These are phyloP conservation scores for Drosophila eugracilis DNA, from an alignment of 1,140 invertebrate species.

Conservation along the genomic window DNA sequence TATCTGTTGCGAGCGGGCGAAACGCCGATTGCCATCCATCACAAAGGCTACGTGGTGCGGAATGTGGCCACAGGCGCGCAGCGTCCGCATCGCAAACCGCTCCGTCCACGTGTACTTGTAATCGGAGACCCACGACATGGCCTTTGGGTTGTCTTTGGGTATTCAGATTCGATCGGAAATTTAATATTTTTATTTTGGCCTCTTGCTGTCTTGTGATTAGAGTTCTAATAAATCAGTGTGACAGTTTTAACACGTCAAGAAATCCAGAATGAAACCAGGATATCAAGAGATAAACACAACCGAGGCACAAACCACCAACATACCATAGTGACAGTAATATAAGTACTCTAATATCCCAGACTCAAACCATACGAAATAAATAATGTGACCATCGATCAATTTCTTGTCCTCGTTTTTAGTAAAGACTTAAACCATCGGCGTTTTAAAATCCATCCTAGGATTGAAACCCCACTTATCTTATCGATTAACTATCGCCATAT, in stretches of 20 bases:
- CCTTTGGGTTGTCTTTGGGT: neutral
- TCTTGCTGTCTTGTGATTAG: conserved; percentile 23
- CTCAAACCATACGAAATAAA: neutral
- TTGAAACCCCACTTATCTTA: neutral
- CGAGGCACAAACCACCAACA: no score
- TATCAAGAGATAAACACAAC: no score
- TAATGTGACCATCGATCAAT: neutral
- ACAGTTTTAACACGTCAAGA: no score
- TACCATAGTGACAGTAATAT: no score
- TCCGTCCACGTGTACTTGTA: conserved; percentile 91
- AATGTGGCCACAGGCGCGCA: conserved; percentile 91
- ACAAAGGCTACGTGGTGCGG: conserved; percentile 98
- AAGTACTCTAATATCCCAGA: no score
- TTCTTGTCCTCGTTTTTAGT: neutral
- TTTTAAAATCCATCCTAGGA: neutral
- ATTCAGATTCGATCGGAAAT: neutral
- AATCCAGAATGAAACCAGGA: no score
- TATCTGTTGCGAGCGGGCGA: conserved; percentile 92
- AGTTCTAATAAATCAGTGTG: no score
- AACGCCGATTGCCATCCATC: conserved; percentile 99
- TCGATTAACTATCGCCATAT: conserved; percentile 8
- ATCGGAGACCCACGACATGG: conserved; percentile 93
- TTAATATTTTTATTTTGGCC: conserved; percentile 8
- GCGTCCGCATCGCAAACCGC: conserved; percentile 90
- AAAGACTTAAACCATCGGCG: neutral